These are phyloP conservation scores for Pygmarrhopalites habei DNA, from an alignment of 1,140 invertebrate genomes.

Conservation along the genomic window DNA sequence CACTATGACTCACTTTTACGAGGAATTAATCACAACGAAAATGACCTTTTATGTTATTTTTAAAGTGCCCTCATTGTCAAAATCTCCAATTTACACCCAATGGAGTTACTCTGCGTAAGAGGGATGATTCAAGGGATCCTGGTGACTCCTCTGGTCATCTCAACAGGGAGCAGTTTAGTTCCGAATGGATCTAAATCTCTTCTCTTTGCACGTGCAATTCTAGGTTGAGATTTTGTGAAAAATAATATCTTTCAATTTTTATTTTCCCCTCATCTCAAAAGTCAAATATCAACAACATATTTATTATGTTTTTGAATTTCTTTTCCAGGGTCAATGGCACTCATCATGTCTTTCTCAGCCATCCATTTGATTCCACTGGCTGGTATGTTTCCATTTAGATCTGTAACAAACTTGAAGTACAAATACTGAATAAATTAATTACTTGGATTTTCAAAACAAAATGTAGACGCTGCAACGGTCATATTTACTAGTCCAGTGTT, in stretches of 20 bases:
- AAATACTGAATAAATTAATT: too few species aligned
- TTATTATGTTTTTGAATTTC: too few species aligned
- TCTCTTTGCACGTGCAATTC: constrained; percentile 27
- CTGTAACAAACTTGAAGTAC: too few species aligned
- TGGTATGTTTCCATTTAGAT: too few species aligned
- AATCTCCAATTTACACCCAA: constrained; percentile 37
- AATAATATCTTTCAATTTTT: too few species aligned
- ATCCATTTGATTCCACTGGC: constrained; percentile 35
- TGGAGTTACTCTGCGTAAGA: constrained; percentile 32
- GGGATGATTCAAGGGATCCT: constrained; percentile 31
- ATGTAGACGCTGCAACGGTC: constrained; percentile 69
- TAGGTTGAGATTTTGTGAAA: too few species aligned
- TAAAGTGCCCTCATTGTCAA: constrained; percentile 38
- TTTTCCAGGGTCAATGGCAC: constrained; percentile 24
- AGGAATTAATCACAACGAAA: too few species aligned
- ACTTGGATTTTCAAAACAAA: too few species aligned
- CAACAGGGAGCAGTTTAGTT: constrained; percentile 28
- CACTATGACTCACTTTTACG: too few species aligned
- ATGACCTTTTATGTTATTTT: too few species aligned
- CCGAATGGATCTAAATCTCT: constrained; percentile 22
- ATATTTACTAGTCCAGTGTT: constrained; percentile 86
- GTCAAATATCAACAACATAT: too few species aligned
- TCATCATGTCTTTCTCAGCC: constrained; percentile 35
- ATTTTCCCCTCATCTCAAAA: too few species aligned
- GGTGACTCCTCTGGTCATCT: constrained; percentile 31